Conservation (phyloP, 2,888 invertebrate genomes). For the Meteorus cinctellus region DNA sequence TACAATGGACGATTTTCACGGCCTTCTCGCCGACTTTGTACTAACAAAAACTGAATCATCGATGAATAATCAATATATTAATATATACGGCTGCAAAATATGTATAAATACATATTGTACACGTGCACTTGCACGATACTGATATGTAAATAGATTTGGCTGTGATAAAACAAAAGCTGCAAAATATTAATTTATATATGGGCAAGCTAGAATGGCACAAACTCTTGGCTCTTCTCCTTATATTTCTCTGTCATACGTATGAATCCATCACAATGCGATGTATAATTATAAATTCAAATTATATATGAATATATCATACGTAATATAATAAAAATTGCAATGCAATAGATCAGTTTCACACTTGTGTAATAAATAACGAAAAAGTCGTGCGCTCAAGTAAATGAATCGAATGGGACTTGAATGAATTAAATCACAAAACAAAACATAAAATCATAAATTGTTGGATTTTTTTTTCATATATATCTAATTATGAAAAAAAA, state of each 20-base stretch:
- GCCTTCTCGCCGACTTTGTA: constrained; percentile 28
- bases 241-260: constrained; percentile 25
- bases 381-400: not conserved
- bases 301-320: constrained; percentile 1
- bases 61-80: constrained; percentile 15
- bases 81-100: constrained; percentile 37
- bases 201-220: constrained; percentile 30
- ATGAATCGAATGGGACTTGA: not conserved
- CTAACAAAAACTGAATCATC: constrained; percentile 24
- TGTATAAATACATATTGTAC: constrained; percentile 42
- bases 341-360: not conserved
- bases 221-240: constrained; percentile 41
- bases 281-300: constrained; percentile 14
- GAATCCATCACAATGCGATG: constrained; percentile 20
- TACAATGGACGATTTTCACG: constrained; percentile 26
- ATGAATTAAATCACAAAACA: constrained; percentile 10
- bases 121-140: constrained; percentile 36
- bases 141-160: constrained; percentile 45
- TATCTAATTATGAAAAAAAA: constrained; percentile 32
- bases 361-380: not conserved
- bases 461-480: constrained; percentile 25
- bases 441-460: constrained; percentile 4
- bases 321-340: constrained; percentile 9
- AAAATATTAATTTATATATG: constrained; percentile 34
- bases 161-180: constrained; percentile 42